A percentile compares a stretch with the other conserved stretches of the same genome.
Conservation (phyloP, 2,797 vertebrate species). For the Enteromius fasciolatus region DNA sequence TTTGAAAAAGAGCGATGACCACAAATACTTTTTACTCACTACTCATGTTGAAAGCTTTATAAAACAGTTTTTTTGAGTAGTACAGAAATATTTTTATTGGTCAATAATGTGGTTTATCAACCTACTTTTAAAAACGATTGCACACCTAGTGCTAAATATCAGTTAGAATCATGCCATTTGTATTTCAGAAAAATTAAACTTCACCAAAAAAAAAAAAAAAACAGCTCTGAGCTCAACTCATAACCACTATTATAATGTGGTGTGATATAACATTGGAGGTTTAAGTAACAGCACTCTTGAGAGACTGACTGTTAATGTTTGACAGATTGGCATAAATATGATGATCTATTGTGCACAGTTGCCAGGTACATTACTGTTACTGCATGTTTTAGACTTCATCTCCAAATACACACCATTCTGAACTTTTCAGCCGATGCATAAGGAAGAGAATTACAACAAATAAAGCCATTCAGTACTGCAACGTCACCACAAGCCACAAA, state of each 20-base stretch:
- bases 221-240: background rate
- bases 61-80: background rate
- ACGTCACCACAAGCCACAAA: constrained; percentile 67
- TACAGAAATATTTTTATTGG: background rate
- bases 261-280: background rate
- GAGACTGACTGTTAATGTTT: background rate
- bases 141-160: background rate
- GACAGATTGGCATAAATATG: background rate
- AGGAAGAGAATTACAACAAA: constrained; percentile 71
- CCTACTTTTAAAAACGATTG: background rate
- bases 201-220: background rate
- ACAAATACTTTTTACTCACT: background rate
- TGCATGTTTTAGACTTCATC: constrained; percentile 67
- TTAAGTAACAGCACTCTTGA: background rate
- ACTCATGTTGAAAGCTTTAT: background rate
- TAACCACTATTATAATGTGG: background rate
- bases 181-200: background rate
- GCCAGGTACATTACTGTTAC: constrained; percentile 22
- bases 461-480: constrained; percentile 66
- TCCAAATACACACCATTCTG: constrained; percentile 67
- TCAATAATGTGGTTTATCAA: background rate
- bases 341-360: background rate
- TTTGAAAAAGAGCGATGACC: background rate
- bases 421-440: constrained; percentile 71
- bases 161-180: background rate